phyloP scores from a whole-genome alignment of 1,140 invertebrate species.

The Diuraphis noxia region DNA sequence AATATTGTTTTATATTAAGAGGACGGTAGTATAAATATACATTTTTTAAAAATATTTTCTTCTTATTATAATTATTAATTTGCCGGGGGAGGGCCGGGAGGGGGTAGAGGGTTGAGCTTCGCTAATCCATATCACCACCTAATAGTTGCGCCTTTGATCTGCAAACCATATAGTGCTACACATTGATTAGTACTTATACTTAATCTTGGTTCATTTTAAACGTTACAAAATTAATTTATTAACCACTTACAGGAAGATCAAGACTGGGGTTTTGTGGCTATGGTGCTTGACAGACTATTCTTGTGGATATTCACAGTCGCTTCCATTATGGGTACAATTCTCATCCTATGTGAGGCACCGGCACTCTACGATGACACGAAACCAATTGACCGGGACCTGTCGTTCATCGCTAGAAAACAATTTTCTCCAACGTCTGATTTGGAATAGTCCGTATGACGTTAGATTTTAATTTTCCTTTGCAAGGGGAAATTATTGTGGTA shows the following conservation, averaged over 20 bases:
- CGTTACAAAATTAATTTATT: background rate
- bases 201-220: background rate
- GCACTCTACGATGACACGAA: constrained; percentile 87
- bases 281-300: constrained; percentile 96
- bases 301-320: constrained; percentile 94
- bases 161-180: background rate
- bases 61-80: too few species aligned
- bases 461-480: background rate
- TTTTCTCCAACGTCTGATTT: constrained; percentile 64
- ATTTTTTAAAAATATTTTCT: too few species aligned
- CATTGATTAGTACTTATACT: background rate
- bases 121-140: too few species aligned
- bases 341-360: constrained; percentile 86
- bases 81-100: too few species aligned
- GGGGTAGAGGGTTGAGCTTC: too few species aligned
- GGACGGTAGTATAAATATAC: too few species aligned
- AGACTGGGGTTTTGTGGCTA: constrained; percentile 99
- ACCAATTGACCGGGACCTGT: constrained; percentile 85
- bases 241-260: constrained; percentile 84
- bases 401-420: constrained; percentile 79
- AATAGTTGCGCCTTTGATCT: too few species aligned
- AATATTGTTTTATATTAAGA: too few species aligned
- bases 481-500: background rate
- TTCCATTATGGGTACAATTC: constrained; percentile 84
- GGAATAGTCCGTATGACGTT: background rate